A percentile compares a stretch with the other conserved stretches of the same genome.
Evolutionary conservation across 2,888 invertebrate genomes (phyloP).

Genomic region (Luffia ferchaultella): DNA sequence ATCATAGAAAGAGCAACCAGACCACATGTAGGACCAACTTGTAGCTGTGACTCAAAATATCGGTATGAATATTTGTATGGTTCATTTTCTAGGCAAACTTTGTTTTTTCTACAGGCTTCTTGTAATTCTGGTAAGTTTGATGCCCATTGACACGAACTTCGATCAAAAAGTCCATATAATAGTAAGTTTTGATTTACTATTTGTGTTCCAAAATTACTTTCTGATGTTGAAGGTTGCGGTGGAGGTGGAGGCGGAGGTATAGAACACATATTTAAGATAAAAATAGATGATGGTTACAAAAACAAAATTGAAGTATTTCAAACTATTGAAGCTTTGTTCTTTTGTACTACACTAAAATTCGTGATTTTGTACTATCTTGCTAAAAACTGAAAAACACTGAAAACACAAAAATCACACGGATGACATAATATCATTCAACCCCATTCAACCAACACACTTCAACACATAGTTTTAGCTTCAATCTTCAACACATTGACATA

Average conservation of each 20-base stretch:
- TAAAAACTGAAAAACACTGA: too few relatives aligned
- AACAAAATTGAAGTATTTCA: too few relatives aligned
- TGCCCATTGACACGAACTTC: constrained; percentile 61
- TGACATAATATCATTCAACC: too few relatives aligned
- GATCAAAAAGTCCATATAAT: constrained; percentile 27
- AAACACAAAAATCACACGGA: too few relatives aligned
- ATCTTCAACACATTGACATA: too few relatives aligned
- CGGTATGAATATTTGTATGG: constrained; percentile 59
- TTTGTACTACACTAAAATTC: too few relatives aligned
- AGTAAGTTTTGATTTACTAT: constrained; percentile 9
- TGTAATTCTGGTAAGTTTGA: constrained; percentile 59
- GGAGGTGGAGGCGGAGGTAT: constrained; percentile 36
- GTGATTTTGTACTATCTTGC: too few relatives aligned
- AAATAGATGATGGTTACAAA: constrained; percentile 15
- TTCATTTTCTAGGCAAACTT: constrained; percentile 49
- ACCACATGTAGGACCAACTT: constrained; percentile 83
- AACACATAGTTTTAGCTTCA: too few relatives aligned
- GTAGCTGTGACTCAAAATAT: constrained; percentile 40
- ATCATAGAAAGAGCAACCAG: constrained; percentile 87
- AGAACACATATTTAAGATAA: constrained; percentile 34
- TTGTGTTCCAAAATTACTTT: neutral
- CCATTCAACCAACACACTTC: too few relatives aligned
- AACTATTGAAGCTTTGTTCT: too few relatives aligned
- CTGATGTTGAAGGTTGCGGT: constrained; percentile 13
- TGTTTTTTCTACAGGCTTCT: constrained; percentile 64